A percentile compares a stretch with the other conserved stretches of the same genome.
phyloP scores from a whole-genome alignment of 1,140 invertebrate genomes.

The Schlechtendalia chinensis region DNA sequence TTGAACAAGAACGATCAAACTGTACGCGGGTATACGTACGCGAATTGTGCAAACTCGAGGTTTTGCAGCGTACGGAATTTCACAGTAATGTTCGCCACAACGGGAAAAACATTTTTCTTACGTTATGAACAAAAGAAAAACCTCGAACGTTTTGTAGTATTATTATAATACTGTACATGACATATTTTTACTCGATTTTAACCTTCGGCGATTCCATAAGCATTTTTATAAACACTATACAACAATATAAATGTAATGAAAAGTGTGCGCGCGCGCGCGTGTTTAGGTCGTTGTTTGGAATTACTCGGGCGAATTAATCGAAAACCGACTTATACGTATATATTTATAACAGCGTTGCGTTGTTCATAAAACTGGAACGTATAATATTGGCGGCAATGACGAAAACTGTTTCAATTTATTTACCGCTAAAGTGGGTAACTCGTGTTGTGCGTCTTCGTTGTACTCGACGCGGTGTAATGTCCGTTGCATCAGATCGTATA shows the following conservation, averaged over 20 bases:
- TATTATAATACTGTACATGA: no score
- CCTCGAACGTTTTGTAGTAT: background rate
- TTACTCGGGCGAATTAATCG: background rate
- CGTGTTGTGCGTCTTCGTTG: background rate
- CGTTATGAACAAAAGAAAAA: slow-evolving; percentile 12
- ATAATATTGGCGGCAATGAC: background rate
- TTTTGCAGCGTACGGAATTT: background rate
- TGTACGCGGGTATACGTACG: background rate
- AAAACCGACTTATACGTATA: background rate
- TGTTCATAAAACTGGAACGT: background rate
- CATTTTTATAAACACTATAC: no score
- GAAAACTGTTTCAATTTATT: background rate
- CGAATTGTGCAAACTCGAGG: background rate
- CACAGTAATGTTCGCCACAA: background rate
- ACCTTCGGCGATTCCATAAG: background rate
- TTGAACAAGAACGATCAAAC: no score
- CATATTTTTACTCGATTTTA: slow-evolving; percentile 10
- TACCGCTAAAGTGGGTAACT: background rate
- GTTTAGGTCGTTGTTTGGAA: background rate
- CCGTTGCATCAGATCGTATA: slow-evolving; percentile 33
- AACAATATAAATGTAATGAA: no score
- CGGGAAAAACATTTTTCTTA: no score
- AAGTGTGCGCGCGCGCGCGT: no score
- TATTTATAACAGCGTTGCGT: background rate
- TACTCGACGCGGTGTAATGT: background rate